Percentiles rank a stretch among this genome's conserved stretches.
Conservation (phyloP, 2,888 invertebrate species). For the Oegoconia quadripuncta region DNA sequence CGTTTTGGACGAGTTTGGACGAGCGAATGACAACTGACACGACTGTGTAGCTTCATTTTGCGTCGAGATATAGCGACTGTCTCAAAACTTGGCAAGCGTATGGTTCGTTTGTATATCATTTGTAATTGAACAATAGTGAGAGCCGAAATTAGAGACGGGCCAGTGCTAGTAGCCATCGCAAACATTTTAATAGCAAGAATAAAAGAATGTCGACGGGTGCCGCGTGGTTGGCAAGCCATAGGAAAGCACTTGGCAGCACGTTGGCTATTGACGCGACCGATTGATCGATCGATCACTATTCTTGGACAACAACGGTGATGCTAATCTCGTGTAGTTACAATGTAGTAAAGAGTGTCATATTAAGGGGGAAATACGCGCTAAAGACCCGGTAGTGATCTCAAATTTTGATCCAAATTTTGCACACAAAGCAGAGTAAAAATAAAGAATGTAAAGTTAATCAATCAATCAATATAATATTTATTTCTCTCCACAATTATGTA, state of each 20-base stretch:
- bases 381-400: too few relatives aligned
- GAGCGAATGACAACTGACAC: conserved; percentile 15
- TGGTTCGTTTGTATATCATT: too few relatives aligned
- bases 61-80: too few relatives aligned
- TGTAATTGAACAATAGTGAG: neutral
- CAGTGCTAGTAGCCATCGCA: conserved; percentile 6
- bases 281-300: conserved; percentile 52
- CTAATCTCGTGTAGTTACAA: conserved; percentile 16
- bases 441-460: too few relatives aligned
- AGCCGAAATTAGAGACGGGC: neutral
- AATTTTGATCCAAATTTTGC: too few relatives aligned
- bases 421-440: too few relatives aligned
- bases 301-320: conserved; percentile 13
- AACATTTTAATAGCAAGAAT: conserved; percentile 25
- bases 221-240: conserved; percentile 35
- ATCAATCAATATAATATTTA: too few relatives aligned
- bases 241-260: conserved; percentile 51
- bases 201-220: conserved; percentile 26
- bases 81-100: neutral
- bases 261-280: conserved; percentile 44
- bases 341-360: conserved; percentile 9
- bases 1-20: conserved; percentile 43
- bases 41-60: neutral
- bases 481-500: too few relatives aligned
- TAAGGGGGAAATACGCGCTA: neutral